phyloP scores from a whole-genome alignment of 2,797 vertebrate genomes.

The Limosa lapponica region DNA sequence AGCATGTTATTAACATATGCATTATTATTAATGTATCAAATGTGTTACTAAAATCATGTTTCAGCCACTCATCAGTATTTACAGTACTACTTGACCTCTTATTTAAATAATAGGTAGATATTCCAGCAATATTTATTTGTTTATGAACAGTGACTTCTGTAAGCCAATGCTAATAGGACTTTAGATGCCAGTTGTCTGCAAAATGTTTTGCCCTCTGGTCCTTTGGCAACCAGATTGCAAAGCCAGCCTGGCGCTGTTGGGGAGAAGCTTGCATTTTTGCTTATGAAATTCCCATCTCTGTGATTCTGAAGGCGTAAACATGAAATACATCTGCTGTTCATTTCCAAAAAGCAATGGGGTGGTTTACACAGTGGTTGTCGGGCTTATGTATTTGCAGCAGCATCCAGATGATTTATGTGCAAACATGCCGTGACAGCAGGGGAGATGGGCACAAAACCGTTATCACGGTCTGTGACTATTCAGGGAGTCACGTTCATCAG shows the following conservation, averaged over 20 bases:
- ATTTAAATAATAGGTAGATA: neutral
- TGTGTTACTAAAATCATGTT: neutral
- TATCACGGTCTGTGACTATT: neutral
- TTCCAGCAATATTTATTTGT: neutral
- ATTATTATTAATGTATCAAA: neutral
- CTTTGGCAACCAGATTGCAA: neutral
- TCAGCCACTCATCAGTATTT: neutral
- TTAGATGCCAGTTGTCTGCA: neutral
- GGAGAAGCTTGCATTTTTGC: neutral
- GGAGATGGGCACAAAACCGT: neutral
- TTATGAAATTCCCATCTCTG: neutral
- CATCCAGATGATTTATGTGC: neutral
- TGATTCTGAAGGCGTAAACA: neutral
- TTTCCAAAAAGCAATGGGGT: neutral
- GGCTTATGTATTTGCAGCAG: neutral
- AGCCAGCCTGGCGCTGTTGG: neutral
- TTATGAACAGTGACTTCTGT: neutral
- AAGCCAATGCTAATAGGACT: neutral
- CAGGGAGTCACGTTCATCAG: neutral
- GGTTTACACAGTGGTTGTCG: neutral
- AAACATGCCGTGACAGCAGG: neutral
- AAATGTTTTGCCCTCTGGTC: neutral
- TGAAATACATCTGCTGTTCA: neutral
- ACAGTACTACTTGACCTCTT: neutral
- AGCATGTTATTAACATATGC: neutral